Conservation (phyloP, 2,113 vertebrate genomes). For the Drymodes brunneopygia region DNA sequence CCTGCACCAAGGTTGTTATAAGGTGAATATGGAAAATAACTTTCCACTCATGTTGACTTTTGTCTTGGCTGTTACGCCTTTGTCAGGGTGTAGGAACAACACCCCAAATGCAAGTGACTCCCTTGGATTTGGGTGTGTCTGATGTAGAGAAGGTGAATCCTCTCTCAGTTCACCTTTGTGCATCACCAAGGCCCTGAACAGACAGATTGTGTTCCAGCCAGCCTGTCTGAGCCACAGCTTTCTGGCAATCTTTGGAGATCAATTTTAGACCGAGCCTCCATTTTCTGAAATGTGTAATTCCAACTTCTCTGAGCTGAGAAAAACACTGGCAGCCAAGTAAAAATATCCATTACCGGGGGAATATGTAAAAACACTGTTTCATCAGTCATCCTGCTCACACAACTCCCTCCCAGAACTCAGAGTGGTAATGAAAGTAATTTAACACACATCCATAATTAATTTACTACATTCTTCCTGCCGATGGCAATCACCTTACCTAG, state of each 20-base stretch:
- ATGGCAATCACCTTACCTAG: constrained; percentile 69
- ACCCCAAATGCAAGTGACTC: not conserved
- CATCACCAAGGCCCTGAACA: not conserved
- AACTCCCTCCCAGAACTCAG: constrained; percentile 70
- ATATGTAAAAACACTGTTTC: constrained; percentile 66
- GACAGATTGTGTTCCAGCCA: not conserved
- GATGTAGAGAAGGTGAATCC: not conserved
- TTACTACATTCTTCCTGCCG: constrained; percentile 76
- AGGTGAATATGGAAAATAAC: constrained; percentile 61
- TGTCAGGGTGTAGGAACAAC: not conserved
- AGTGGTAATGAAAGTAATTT: constrained; percentile 94
- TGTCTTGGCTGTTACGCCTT: not conserved
- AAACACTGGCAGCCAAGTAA: constrained; percentile 13
- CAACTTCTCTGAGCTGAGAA: constrained; percentile 16
- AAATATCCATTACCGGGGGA: constrained; percentile 55
- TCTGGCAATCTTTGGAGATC: not conserved
- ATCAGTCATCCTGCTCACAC: constrained; percentile 77
- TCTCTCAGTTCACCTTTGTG: not conserved
- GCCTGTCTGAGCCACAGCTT: not conserved
- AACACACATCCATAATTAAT: constrained; percentile 97
- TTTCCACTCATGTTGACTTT: not conserved
- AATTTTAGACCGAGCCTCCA: not conserved
- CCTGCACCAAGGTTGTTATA: constrained; percentile 62
- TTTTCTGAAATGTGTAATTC: constrained; percentile 30
- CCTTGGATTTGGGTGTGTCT: not conserved